phyloP scores from a whole-genome alignment of 2,113 vertebrate genomes.

The Trachemys scripta region DNA sequence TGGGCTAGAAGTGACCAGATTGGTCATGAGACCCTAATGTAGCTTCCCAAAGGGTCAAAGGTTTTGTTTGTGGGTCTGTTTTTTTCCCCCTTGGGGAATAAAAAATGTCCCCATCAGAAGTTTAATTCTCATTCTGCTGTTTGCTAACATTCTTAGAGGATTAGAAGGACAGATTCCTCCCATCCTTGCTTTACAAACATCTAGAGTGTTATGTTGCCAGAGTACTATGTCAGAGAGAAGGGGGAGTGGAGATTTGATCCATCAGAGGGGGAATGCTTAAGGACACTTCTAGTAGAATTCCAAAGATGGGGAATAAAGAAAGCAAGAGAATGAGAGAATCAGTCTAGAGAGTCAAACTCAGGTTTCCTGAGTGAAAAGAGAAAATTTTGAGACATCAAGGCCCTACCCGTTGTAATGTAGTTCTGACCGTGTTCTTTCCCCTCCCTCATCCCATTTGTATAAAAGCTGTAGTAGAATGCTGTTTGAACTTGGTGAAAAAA shows the following conservation, averaged over 20 bases:
- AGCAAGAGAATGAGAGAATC: conserved; percentile 24
- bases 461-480: not conserved
- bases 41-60: conserved; percentile 11
- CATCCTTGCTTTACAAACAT: not conserved
- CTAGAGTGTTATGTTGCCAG: not conserved
- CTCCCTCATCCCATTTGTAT: fast-evolving
- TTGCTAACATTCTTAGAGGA: not conserved
- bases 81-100: conserved; percentile 40
- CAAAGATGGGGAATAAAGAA: not conserved
- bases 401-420: not conserved
- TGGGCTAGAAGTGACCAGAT: not conserved
- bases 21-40: not conserved
- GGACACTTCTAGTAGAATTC: conserved; percentile 6
- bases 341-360: conserved; percentile 59
- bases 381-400: not conserved
- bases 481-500: not conserved
- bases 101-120: conserved; percentile 16
- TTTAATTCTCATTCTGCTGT: conserved; percentile 51
- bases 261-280: not conserved
- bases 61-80: not conserved
- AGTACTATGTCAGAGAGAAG: not conserved
- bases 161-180: not conserved
- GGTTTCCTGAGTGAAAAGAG: conserved; percentile 45
- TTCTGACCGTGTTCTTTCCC: not conserved
- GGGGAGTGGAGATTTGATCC: not conserved